Conservation (phyloP, 1,140 invertebrate genomes). For the Stratiolaelaps scimitus region DNA sequence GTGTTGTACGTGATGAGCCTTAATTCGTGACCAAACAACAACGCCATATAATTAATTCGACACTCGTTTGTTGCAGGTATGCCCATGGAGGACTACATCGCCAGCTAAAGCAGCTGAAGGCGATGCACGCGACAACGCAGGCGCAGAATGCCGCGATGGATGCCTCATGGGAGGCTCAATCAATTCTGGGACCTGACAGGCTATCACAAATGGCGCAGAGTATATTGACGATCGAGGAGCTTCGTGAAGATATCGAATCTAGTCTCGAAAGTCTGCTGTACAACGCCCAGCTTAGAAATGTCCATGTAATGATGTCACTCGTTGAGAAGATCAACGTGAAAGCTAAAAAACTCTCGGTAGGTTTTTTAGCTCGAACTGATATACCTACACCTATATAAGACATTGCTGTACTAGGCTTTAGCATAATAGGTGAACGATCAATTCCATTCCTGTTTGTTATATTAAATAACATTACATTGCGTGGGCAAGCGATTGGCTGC, state of each 20-base stretch:
- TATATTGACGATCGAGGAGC: slow-evolving; percentile 34
- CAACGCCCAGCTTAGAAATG: slow-evolving; percentile 47
- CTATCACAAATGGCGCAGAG: slow-evolving; percentile 56
- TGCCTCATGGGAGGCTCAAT: slow-evolving; percentile 36
- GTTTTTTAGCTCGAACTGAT: too few species aligned
- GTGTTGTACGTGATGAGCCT: too few species aligned
- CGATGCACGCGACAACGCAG: slow-evolving; percentile 41
- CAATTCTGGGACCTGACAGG: slow-evolving; percentile 38
- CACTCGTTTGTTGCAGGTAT: slow-evolving; percentile 45
- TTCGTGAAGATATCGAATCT: slow-evolving; percentile 35
- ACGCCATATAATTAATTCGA: too few species aligned
- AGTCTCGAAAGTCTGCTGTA: slow-evolving; percentile 33
- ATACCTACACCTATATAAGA: too few species aligned
- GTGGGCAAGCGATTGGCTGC: too few species aligned
- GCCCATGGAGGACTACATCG: slow-evolving; percentile 73
- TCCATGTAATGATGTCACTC: slow-evolving; percentile 57
- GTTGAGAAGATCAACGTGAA: slow-evolving; percentile 64
- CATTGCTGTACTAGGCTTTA: too few species aligned
- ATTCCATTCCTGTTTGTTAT: too few species aligned
- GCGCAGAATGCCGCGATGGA: slow-evolving; percentile 21
- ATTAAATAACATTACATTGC: too few species aligned
- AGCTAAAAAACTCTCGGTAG: slow-evolving; percentile 37
- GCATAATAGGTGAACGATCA: too few species aligned
- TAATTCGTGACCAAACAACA: too few species aligned
- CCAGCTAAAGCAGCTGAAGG: slow-evolving; percentile 65